Conservation (phyloP, 2,888 invertebrate species). For the Drosophila acutilabella region DNA sequence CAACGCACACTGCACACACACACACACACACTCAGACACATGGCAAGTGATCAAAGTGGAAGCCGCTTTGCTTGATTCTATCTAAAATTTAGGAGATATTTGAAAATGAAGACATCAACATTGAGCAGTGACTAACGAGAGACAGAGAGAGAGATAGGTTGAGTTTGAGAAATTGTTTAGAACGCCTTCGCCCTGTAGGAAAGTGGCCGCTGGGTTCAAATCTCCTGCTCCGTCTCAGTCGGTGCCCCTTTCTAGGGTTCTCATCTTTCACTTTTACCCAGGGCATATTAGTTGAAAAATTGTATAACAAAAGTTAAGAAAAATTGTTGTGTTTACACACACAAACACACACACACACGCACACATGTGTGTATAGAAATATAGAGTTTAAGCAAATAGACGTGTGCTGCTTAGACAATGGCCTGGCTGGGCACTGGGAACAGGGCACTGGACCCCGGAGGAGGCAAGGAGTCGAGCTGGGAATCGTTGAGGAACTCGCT, state of each 20-base stretch:
- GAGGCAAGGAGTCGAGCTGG: slow-evolving; percentile 38
- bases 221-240: slow-evolving; percentile 41
- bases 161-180: slow-evolving; percentile 62
- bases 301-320: slow-evolving; percentile 76
- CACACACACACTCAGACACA: slow-evolving; percentile 36
- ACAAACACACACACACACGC: slow-evolving; percentile 1
- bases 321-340: slow-evolving; percentile 49
- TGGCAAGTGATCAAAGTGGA: slow-evolving; percentile 70
- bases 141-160: slow-evolving; percentile 32
- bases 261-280: slow-evolving; percentile 75
- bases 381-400: slow-evolving; percentile 54
- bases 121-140: slow-evolving; percentile 13
- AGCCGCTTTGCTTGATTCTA: slow-evolving; percentile 54
- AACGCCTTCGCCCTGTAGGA: slow-evolving; percentile 59
- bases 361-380: background rate
- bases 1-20: too few relatives aligned
- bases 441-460: slow-evolving; percentile 37
- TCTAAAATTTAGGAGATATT: slow-evolving; percentile 52
- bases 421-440: slow-evolving; percentile 56
- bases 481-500: slow-evolving; percentile 33
- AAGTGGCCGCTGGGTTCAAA: slow-evolving; percentile 38
- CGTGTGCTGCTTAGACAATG: slow-evolving; percentile 71
- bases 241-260: slow-evolving; percentile 71
- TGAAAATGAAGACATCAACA: slow-evolving; percentile 69
- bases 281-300: slow-evolving; percentile 75